Evolutionary conservation across 2,797 vertebrate species (phyloP), one percentile per base, ranked within the genome.

Genomic region (Falco rusticolus): DNA sequence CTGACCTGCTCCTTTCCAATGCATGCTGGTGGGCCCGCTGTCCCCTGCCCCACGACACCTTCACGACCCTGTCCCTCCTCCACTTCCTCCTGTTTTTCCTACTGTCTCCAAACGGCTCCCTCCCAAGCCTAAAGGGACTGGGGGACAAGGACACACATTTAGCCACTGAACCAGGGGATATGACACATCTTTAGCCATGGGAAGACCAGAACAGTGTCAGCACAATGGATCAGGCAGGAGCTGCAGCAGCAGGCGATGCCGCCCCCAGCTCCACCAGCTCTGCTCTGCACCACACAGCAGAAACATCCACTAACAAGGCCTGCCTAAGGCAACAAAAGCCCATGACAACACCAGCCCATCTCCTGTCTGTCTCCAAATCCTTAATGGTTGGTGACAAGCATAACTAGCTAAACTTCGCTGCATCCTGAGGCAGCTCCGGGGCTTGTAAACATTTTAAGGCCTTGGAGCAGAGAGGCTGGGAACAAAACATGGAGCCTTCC

Each of bases 331-430:
- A 91, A 56, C 31, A 84, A 75, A 79, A 87, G 50, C 69, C 41
- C 2, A 0, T 71, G 85, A 88, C 26, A 28, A 64, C 71, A 28
- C 20, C 64, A 74, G 71, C 37, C 81, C 64, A 70, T 20, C 81
- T 90, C 90, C 60, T 64, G 71, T 68, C 78, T 82, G 29, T 71
- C 84, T 87, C 53, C 65, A 86, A 71, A 69, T 25, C 65, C 43
- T 85, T 94, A 95, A 95, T 76, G 68, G 75, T 16, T 90, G 72
- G 68, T 91, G 89, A 93, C 86, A 90, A 84, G 92, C 41, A 31
- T 78, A 95, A 90, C 84, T 74, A 84, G 86, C 60, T 95, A 93
- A 87, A 93, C 53, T 89, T 71, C 21, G n/a, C 47, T 87, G 93
- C 90, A 78, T 66, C 63, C 74, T 50, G 70, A 89, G 80, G 50